These are phyloP conservation scores for Labroides dimidiatus DNA, from an alignment of 2,797 vertebrate genomes.

Conservation along the genomic window DNA sequence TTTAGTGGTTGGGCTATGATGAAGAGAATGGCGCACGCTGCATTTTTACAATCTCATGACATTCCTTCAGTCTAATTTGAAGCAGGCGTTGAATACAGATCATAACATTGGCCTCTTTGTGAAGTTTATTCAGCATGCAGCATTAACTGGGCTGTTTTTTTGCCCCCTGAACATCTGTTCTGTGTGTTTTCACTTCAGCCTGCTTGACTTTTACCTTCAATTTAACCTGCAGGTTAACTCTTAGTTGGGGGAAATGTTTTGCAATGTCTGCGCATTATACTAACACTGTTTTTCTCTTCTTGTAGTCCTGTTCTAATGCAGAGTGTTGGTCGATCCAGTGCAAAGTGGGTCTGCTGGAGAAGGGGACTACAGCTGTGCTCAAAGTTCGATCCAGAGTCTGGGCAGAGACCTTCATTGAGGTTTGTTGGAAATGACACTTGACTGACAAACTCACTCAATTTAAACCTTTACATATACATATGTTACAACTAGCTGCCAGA, in stretches of 20 bases:
- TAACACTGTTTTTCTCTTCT: neutral
- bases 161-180: conserved; percentile 16
- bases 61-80: conserved; percentile 81
- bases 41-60: conserved; percentile 84
- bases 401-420: conserved; percentile 90
- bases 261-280: neutral
- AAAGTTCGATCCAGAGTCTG: conserved; percentile 88
- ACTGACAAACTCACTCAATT: conserved; percentile 10
- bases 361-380: conserved; percentile 87
- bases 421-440: conserved; percentile 65
- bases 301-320: conserved; percentile 87
- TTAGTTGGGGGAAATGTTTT: neutral
- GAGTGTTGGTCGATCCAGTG: conserved; percentile 90
- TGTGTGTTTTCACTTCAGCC: conserved; percentile 31
- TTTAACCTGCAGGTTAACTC: neutral
- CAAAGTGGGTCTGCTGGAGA: conserved; percentile 86
- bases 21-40: conserved; percentile 68
- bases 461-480: conserved; percentile 9
- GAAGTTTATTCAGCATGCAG: conserved; percentile 64
- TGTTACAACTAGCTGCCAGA: neutral
- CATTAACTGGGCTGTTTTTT: conserved; percentile 51
- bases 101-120: conserved; percentile 81
- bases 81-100: conserved; percentile 76
- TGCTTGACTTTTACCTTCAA: conserved; percentile 20
- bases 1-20: conserved; percentile 73